Base-by-base conservation (phyloP, 2,888 invertebrate species). In the Torymus auratus region DNA sequence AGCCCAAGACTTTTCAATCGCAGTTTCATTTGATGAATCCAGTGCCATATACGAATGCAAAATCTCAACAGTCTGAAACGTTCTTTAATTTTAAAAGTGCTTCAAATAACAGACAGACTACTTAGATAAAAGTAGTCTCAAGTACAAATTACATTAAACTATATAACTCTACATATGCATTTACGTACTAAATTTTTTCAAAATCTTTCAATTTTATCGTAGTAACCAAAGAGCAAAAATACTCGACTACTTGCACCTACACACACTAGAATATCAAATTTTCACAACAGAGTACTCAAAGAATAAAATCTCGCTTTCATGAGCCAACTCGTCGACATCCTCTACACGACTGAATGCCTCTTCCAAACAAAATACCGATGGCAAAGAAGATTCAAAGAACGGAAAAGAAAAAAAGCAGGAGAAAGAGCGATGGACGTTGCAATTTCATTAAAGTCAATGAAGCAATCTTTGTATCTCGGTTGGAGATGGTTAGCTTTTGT, bases 391-490 rank as follows among this genome's bases (percentile, higher is more conserved):
- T 5, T 4, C 17, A 74, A 28, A 11, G 1, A 11, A 67, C 55
- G 20, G 17, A 65, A 14, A 7, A 7, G 17, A 13, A 58, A 58
- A 17, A 68, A 13, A 67, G 60, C 23, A 52, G 15, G 15, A 53
- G 70, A 56, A 14, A 14, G 28, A 28, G 28, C 7, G 28, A 64
- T 58, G 55, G 50, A 28, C 60, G 80, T 74, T 74, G 70, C 73
- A 78, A 78, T 75, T 61, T 81, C 67, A 64, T 71, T 62, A 65
- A 58, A 78, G 74, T 78, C 73, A 81, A 74, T 78, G 70, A 70
- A 77, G 60, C 64, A 70, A 77, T 81, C 70, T 70, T 72, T 53
- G 41, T 68, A 71, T 58, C 72, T 78, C 56, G 11, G n/a, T 15
- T 78, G 50, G 10, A 15, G 52, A 12, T n/a, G 53, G 28, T 74